Evolutionary conservation across 2,113 vertebrate genomes (phyloP), one percentile per base, ranked within the genome.

Genomic region (Nettapus auritus): DNA sequence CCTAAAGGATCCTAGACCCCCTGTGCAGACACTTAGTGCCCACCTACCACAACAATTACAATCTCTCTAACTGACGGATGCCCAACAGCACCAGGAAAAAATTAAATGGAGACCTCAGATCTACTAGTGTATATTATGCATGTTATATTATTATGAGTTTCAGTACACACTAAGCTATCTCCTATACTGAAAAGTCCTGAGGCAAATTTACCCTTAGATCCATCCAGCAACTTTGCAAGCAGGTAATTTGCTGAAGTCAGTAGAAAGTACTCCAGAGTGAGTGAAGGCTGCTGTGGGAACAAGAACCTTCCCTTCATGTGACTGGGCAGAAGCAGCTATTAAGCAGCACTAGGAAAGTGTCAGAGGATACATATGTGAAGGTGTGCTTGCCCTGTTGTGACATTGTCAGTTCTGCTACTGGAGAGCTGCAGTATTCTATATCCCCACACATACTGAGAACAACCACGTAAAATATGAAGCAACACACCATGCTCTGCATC

Each of bases 1-100:
- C 83, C 77, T 89, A 20, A 89, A 89, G 66, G 20, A 68, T 28
- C 38, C n/a, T 70, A 90, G 52, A 59, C 36, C 31, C 63, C 89
- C 13, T 34, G 34, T 62, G 33, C 5, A 15, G 55, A 40, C 60
- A 74, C 52, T 33, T 52, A 46, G 29, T 63, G 23, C 22, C 22
- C 85, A 91, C 74, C 79, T 81, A 13, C 36, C 22, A 38, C n/a
- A 34, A 78, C 42, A 83, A 20, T 16, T 78, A 29, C 29, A 59
- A 33, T 46, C 33, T 60, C 25, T 42, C 60, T 73, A 70, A 33
- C 15, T 64, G 67, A 44, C 60, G 75, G 38, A 83, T 60, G 36
- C 5, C 55, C 31, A 86, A 40, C 5, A 71, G 18, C 69, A 80
- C 16, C 21, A 69, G 44, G 44, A 78, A 80, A 89, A 83, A 82